These are phyloP conservation scores for Marisa cornuarietis DNA, from an alignment of 1,140 invertebrate species.

Conservation along the genomic window DNA sequence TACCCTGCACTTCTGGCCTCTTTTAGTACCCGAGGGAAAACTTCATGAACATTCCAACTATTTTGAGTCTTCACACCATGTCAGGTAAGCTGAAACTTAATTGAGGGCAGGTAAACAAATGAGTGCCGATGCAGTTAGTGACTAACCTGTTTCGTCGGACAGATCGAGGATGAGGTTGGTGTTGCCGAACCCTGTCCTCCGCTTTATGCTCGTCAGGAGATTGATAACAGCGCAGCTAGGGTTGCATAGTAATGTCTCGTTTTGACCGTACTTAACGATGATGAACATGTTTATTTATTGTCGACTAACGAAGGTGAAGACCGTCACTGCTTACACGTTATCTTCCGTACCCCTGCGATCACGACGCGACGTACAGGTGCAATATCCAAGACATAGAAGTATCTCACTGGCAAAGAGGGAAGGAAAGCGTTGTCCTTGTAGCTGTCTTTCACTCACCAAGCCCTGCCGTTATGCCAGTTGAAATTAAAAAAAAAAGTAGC, in stretches of 20 bases:
- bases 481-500: no score
- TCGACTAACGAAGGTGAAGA: no score
- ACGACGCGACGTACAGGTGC: no score
- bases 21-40: not conserved
- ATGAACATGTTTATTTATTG: slow-evolving; percentile 50
- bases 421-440: no score
- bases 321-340: no score
- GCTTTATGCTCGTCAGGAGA: slow-evolving; percentile 57
- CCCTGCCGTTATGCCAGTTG: no score
- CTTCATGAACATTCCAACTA: not conserved
- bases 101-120: not conserved
- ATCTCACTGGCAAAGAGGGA: no score
- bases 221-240: slow-evolving; percentile 60
- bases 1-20: not conserved
- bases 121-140: not conserved
- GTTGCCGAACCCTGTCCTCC: slow-evolving; percentile 53
- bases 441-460: no score
- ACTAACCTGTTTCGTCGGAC: slow-evolving; percentile 60
- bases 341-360: no score
- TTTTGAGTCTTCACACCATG: not conserved
- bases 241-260: slow-evolving; percentile 58
- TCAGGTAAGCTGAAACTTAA: not conserved
- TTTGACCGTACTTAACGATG: slow-evolving; percentile 60
- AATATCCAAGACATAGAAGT: no score
- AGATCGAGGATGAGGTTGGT: slow-evolving; percentile 54